phyloP scores from a whole-genome alignment of 1,140 invertebrate genomes.

The Drosophila ananassae region DNA sequence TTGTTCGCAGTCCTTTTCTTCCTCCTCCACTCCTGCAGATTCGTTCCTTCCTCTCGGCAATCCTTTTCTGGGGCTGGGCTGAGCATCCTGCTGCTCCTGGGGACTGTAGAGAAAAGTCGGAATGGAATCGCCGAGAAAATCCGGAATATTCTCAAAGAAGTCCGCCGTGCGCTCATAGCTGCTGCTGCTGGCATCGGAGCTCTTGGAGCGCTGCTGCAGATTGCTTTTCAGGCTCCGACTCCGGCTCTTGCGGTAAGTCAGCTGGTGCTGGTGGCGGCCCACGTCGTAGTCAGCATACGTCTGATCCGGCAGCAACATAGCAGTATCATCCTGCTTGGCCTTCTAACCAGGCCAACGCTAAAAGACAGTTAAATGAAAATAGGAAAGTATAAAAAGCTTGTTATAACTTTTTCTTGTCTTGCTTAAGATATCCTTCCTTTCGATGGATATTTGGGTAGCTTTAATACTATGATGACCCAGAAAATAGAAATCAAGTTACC shows the following conservation, averaged over 20 bases:
- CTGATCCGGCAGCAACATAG: constrained; percentile 88
- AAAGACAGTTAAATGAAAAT: background rate
- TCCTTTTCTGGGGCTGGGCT: background rate
- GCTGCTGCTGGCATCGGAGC: constrained; percentile 47
- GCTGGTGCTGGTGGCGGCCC: constrained; percentile 58
- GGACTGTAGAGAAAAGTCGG: constrained; percentile 58
- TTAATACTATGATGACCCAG: background rate
- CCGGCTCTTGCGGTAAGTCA: constrained; percentile 45
- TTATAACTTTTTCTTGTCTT: too few relatives aligned
- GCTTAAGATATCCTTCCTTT: too few relatives aligned
- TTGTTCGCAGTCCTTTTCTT: constrained; percentile 6
- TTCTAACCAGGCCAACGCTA: constrained; percentile 23
- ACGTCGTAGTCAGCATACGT: constrained; percentile 86
- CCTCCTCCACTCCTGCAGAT: background rate
- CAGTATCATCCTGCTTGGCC: constrained; percentile 72
- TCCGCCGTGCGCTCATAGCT: constrained; percentile 70
- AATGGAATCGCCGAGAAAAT: constrained; percentile 66
- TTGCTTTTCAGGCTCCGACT: constrained; percentile 30
- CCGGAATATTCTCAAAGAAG: constrained; percentile 82
- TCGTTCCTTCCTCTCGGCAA: background rate
- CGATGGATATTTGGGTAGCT: background rate
- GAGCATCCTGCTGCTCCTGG: constrained; percentile 22
- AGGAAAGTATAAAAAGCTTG: too few relatives aligned
- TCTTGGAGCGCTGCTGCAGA: constrained; percentile 38
- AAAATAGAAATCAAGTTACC: background rate